Conservation (phyloP, 2,888 invertebrate species). For the Linnaemya tessellans region DNA sequence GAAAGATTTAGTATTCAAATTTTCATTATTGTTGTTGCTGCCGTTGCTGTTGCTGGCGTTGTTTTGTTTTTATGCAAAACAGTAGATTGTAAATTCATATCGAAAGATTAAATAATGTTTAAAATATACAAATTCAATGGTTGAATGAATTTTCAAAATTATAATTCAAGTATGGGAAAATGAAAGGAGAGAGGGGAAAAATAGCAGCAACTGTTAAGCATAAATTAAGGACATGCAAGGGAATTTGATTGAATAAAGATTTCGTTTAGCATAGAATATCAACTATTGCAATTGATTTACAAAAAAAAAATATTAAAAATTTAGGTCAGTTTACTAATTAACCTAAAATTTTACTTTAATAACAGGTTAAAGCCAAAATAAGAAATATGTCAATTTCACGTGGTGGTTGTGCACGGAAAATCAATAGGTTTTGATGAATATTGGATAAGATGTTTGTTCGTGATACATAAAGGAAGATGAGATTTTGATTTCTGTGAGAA, state of each 20-base stretch:
- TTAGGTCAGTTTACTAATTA: constrained; percentile 25
- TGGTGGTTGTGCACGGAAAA: neutral
- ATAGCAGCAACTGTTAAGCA: neutral
- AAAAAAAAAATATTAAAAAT: neutral
- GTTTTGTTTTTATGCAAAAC: constrained; percentile 58
- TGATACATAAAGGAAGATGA: neutral
- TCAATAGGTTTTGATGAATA: neutral
- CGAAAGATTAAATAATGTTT: constrained; percentile 59
- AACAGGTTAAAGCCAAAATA: neutral
- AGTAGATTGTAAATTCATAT: constrained; percentile 63
- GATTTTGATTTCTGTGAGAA: neutral
- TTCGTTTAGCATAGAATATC: constrained; percentile 15
- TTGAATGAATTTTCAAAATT: constrained; percentile 56
- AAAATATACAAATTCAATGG: constrained; percentile 57
- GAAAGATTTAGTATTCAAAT: constrained; percentile 57
- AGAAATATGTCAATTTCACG: no score
- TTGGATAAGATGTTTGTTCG: neutral
- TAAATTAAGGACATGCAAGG: constrained; percentile 39
- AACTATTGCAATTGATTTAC: neutral
- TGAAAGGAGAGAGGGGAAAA: neutral
- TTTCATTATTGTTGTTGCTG: neutral
- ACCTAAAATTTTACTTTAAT: constrained; percentile 36
- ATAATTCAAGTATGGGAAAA: constrained; percentile 21
- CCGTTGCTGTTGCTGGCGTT: neutral
- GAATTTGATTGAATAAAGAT: constrained; percentile 14